Evolutionary conservation across 2,113 vertebrate genomes (phyloP).

Genomic region (Ranitomeya imitator): DNA sequence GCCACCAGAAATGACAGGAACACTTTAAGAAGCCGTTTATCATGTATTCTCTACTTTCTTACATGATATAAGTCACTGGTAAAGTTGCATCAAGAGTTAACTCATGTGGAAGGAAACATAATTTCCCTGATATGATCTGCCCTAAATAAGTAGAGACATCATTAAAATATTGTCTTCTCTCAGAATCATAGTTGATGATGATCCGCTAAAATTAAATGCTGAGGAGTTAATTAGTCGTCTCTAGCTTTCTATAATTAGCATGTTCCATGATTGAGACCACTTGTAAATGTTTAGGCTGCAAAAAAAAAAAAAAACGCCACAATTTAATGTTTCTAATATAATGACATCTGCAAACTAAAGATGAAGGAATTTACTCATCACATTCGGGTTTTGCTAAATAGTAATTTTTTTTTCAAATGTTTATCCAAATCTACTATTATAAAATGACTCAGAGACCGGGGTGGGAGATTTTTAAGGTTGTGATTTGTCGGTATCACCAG

Average conservation of each 20-base stretch:
- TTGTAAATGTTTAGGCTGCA: constrained; percentile 10
- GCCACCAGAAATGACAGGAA: too few relatives aligned
- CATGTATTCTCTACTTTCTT: not conserved
- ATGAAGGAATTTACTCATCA: not conserved
- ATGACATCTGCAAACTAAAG: not conserved
- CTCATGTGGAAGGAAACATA: not conserved
- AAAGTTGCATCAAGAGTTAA: not conserved
- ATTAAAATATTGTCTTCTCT: not conserved
- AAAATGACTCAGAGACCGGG: not conserved
- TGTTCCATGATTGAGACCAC: constrained; percentile 4
- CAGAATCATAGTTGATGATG: not conserved
- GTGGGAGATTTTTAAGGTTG: not conserved
- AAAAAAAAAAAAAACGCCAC: not conserved
- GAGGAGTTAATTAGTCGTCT: constrained; percentile 35
- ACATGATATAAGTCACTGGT: not conserved
- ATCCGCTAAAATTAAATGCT: not conserved
- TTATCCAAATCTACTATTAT: not conserved
- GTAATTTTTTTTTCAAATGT: not conserved
- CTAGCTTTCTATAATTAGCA: constrained; percentile 24
- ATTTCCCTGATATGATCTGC: not conserved
- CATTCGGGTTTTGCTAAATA: not conserved
- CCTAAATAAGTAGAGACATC: not conserved
- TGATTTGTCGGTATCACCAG: not conserved
- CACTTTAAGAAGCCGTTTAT: not conserved
- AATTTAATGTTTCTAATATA: constrained; percentile 9